phyloP scores from a whole-genome alignment of 2,113 vertebrate species.

The Muntiacus muntjak region DNA sequence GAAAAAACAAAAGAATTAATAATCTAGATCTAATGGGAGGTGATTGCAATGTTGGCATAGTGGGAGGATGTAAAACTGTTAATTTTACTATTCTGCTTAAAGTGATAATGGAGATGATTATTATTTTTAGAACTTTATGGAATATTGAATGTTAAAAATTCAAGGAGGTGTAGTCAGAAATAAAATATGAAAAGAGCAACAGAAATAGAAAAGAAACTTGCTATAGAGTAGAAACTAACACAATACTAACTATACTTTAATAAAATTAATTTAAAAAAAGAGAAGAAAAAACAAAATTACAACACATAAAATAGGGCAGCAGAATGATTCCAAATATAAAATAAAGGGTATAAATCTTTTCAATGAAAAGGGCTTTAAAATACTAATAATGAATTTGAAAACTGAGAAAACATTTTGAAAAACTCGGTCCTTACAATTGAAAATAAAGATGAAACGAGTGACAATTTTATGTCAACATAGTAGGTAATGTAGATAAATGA shows the following conservation, averaged over 20 bases:
- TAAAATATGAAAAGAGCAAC: neutral
- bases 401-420: neutral
- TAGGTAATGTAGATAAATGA: neutral
- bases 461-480: neutral
- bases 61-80: neutral
- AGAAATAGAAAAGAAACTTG: neutral
- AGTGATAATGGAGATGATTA: neutral
- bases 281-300: neutral
- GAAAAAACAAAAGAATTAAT: neutral
- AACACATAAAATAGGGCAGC: neutral
- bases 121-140: neutral
- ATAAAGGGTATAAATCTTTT: neutral
- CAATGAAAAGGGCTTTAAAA: neutral
- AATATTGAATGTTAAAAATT: neutral
- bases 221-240: neutral
- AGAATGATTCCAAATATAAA: neutral
- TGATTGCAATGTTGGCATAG: neutral
- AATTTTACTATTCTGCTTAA: neutral
- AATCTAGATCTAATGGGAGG: neutral
- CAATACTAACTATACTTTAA: neutral
- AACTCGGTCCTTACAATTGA: neutral
- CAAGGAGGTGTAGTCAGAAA: neutral
- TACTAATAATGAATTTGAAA: neutral
- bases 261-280: neutral
- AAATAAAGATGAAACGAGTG: neutral